phyloP scores from a whole-genome alignment of 1,140 invertebrate species.

The Lepidurus packardi region DNA sequence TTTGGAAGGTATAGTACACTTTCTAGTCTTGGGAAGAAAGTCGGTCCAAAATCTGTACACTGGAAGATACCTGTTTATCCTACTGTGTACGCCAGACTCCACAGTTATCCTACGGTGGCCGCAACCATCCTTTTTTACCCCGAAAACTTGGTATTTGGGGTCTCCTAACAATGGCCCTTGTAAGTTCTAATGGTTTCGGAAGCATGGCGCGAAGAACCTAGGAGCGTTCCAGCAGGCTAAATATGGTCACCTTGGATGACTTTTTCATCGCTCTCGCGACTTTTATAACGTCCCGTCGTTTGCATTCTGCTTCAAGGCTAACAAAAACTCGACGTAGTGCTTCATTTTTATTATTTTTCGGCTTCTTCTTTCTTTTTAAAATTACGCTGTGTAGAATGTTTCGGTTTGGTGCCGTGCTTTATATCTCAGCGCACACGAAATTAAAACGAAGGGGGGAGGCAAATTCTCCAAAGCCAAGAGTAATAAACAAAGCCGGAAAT shows the following conservation, averaged over 20 bases:
- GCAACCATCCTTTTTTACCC: no score
- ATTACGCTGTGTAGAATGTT: not conserved
- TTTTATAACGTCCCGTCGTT: not conserved
- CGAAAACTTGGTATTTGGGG: not conserved
- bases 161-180: not conserved
- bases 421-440: not conserved
- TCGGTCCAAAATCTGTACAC: no score
- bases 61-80: no score
- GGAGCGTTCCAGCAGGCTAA: not conserved
- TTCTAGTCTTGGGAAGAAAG: no score
- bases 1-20: no score
- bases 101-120: no score
- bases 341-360: not conserved
- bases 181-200: not conserved
- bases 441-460: not conserved
- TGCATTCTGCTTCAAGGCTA: not conserved
- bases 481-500: not conserved
- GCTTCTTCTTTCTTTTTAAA: no score
- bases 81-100: no score
- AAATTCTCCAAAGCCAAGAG: not conserved
- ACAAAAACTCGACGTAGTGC: not conserved
- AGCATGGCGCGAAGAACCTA: not conserved
- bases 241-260: conserved; percentile 10
- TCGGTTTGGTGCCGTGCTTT: not conserved
- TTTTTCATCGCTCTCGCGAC: not conserved